Base-by-base conservation (phyloP, 2,797 vertebrate genomes). In the Eulemur coronatus region DNA sequence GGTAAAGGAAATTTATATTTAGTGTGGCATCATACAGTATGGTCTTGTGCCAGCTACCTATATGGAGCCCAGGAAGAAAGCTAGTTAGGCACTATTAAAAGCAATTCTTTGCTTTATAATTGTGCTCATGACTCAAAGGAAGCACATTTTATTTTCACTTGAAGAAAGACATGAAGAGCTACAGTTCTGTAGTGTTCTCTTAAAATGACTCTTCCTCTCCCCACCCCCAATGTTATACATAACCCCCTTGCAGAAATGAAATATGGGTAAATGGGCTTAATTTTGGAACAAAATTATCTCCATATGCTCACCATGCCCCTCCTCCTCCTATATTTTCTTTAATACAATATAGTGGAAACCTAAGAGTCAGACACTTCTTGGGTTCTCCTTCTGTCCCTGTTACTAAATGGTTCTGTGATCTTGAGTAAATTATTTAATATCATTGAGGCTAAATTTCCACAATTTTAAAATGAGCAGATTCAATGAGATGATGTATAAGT, bases 81-180 rank as follows among this genome's bases (percentile, higher is more conserved):
- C 65, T 69, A 55, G 73, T 48, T 35, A 75, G 38, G 61, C 43
- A 38, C 50, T 67, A 33, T 84, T 92, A 33, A 73, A 88, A 92
- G 84, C 65, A 87, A 55, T 95, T 38, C 57, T 26, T 59, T 93
- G 8, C 73, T 94, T 95, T 73, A 73, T 92, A 78, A 73, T 75
- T 41, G 5, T 73, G 33, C 7, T 81, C 35, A 7, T 86, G 30
- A 80, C 0, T 7, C 82, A 89, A 33, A 73, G 79, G 79, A 84
- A 91, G n/a, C 28, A 18, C 41, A 9, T 76, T 93, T 94, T 81
- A 87, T 94, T 89, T 84, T 84, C 65, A 86, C 52, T 84, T 95
- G 80, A 94, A 95, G 61, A 85, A 89, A 95, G 41, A 93, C 55
- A 70, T 35, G 72, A 75, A 84, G 65, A 93, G 8, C 75, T 76